phyloP scores from a whole-genome alignment of 2,797 vertebrate species.

The Clarias platycephalus region DNA sequence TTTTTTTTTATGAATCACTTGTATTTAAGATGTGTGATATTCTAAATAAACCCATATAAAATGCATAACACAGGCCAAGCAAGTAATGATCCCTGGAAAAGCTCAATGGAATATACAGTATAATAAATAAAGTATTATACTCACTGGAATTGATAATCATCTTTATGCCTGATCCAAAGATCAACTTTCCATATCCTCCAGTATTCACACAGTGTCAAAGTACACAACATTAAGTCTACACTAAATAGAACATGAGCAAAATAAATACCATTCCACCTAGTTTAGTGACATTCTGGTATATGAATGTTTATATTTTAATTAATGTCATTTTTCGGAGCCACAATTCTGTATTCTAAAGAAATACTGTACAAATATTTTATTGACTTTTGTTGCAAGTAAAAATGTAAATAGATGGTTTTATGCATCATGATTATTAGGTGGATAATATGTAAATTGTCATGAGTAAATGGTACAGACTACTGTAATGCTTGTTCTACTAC shows the following conservation, averaged over 20 bases:
- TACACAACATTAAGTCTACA: constrained; percentile 34
- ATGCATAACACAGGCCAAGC: neutral
- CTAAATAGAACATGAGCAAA: neutral
- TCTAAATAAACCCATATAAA: neutral
- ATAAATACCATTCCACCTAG: neutral
- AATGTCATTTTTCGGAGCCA: constrained; percentile 19
- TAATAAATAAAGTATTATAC: constrained; percentile 25
- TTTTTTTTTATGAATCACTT: neutral
- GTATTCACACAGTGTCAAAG: constrained; percentile 53
- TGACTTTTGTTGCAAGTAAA: neutral
- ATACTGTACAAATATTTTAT: neutral
- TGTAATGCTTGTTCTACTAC: neutral
- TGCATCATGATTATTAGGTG: neutral
- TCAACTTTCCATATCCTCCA: neutral
- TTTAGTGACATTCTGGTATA: neutral
- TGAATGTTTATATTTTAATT: neutral
- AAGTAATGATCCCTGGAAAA: neutral
- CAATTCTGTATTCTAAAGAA: neutral
- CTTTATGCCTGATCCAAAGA: constrained; percentile 58
- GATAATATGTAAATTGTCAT: no score
- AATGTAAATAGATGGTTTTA: neutral
- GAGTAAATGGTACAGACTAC: neutral
- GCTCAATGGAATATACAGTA: neutral
- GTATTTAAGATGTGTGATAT: neutral
- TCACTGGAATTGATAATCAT: constrained; percentile 50